A percentile compares a stretch with the other conserved stretches of the same genome.
phyloP scores from a whole-genome alignment of 2,797 vertebrate species.

The Trematomus bernacchii region DNA sequence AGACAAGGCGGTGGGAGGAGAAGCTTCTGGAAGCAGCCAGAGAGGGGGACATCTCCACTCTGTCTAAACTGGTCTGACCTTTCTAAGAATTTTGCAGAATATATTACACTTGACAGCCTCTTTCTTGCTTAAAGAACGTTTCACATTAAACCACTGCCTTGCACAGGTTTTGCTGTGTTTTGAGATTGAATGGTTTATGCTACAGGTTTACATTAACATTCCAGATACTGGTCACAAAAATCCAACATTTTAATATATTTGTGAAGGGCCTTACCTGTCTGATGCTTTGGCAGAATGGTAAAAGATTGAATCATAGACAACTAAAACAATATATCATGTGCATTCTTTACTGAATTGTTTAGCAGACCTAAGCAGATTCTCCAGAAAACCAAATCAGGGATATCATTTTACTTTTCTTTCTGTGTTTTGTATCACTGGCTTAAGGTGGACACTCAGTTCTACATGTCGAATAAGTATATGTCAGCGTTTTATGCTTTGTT shows the following conservation, averaged over 20 bases:
- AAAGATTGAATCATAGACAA: background rate
- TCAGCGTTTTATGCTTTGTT: background rate
- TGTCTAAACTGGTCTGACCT: conserved; percentile 85
- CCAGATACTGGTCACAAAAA: background rate
- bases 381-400: background rate
- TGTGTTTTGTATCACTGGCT: background rate
- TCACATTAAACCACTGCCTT: background rate
- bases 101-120: background rate
- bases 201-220: background rate
- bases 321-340: too few relatives aligned
- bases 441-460: background rate
- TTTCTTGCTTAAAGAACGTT: background rate
- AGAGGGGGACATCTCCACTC: conserved; percentile 86
- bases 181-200: conserved; percentile 1
- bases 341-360: background rate
- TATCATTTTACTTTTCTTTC: background rate
- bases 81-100: conserved; percentile 20
- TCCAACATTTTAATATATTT: background rate
- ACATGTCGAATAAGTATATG: background rate
- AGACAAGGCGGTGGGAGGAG: conserved; percentile 88
- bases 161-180: background rate
- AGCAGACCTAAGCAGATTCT: background rate
- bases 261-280: background rate
- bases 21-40: conserved; percentile 89
- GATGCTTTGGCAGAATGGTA: background rate